phyloP scores from a whole-genome alignment of 1,140 invertebrate genomes.

The Choristoneura fumiferana region DNA sequence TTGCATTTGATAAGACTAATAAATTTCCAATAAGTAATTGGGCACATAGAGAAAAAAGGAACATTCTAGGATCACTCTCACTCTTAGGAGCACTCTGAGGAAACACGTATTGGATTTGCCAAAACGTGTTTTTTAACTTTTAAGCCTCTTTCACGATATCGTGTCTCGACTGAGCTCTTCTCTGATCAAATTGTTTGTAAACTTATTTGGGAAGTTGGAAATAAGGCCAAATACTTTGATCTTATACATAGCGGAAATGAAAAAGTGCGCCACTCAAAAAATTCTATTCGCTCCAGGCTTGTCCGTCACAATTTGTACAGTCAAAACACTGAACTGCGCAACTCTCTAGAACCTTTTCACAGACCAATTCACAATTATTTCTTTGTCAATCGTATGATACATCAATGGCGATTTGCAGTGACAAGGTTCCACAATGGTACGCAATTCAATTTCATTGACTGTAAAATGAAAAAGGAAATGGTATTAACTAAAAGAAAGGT shows the following conservation, averaged over 20 bases:
- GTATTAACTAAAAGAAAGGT: neutral
- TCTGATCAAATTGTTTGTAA: conserved; percentile 1
- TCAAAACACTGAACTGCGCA: too few relatives aligned
- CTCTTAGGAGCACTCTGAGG: neutral
- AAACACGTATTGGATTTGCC: neutral
- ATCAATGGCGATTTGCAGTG: too few relatives aligned
- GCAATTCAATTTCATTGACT: too few relatives aligned
- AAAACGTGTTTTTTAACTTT: neutral
- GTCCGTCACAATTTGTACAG: neutral
- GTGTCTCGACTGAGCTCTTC: neutral
- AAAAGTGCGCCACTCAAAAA: neutral
- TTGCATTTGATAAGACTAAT: neutral
- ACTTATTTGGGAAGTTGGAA: neutral
- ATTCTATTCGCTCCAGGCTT: neutral
- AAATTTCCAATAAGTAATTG: neutral
- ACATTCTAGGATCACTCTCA: neutral
- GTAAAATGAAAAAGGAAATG: neutral
- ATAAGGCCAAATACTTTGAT: neutral
- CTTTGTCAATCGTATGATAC: too few relatives aligned
- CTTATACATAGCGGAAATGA: neutral
- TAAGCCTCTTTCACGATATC: neutral
- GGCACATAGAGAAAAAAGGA: neutral
- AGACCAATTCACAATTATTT: too few relatives aligned
- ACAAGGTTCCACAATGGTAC: too few relatives aligned
- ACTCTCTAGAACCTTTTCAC: too few relatives aligned